Percentiles rank a stretch among this genome's conserved stretches.
Conservation (phyloP, 2,113 vertebrate species). For the Shinisaurus crocodilurus region DNA sequence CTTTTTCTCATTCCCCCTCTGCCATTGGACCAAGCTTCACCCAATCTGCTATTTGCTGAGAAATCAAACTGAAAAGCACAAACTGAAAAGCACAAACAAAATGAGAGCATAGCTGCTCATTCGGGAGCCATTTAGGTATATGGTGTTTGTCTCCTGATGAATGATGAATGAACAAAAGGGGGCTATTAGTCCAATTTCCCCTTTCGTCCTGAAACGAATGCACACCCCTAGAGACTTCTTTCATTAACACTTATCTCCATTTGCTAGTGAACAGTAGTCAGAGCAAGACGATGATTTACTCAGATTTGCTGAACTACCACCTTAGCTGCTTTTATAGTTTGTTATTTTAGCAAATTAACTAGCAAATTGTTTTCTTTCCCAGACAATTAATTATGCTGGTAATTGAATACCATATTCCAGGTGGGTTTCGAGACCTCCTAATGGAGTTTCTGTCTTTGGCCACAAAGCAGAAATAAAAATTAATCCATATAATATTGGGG, state of each 20-base stretch:
- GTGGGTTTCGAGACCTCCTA: constrained; percentile 44
- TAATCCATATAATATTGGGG: constrained; percentile 14
- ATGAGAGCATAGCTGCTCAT: too few relatives aligned
- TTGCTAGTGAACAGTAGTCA: constrained; percentile 38
- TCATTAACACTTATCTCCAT: constrained; percentile 36
- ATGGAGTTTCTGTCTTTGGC: constrained; percentile 38
- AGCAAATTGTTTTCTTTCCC: constrained; percentile 70
- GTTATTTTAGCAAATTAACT: constrained; percentile 72
- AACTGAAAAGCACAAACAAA: neutral
- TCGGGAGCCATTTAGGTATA: neutral
- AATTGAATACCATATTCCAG: constrained; percentile 31
- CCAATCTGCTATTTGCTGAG: neutral
- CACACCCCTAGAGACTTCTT: constrained; percentile 27
- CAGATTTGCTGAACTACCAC: constrained; percentile 23
- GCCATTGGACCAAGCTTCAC: neutral
- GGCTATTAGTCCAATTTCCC: constrained; percentile 3
- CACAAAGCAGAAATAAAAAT: constrained; percentile 34
- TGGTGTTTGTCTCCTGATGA: neutral
- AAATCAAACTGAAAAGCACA: neutral
- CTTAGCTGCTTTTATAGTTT: constrained; percentile 54
- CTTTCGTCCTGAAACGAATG: neutral
- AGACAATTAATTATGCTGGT: constrained; percentile 45
- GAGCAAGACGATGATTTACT: constrained; percentile 50
- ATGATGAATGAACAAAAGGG: constrained; percentile 25
- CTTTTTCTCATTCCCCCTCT: neutral